Evolutionary conservation across 2,888 invertebrate species (phyloP).

Genomic region (Agrochola lychnidis): DNA sequence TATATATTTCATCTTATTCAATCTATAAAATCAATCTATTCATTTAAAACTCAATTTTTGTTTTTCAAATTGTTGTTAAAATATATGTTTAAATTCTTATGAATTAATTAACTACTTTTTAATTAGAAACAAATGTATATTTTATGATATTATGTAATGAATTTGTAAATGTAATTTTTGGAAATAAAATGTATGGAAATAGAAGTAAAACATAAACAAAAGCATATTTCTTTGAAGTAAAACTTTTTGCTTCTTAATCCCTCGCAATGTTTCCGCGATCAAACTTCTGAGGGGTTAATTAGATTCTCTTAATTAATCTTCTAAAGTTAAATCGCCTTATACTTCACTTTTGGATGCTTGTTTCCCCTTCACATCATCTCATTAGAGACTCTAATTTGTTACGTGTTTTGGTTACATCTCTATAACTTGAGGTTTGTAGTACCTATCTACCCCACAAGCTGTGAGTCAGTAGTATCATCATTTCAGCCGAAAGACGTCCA

Average conservation of each 20-base stretch:
- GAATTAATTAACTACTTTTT: no score
- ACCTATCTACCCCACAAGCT: background rate
- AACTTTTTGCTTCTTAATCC: background rate
- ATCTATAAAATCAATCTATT: no score
- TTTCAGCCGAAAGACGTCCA: no score
- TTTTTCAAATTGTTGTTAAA: no score
- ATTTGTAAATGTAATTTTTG: no score
- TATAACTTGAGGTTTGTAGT: background rate
- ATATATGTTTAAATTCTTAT: no score
- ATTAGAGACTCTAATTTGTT: constrained; percentile 5
- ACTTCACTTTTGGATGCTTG: background rate
- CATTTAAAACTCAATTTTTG: no score
- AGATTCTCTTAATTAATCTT: constrained; percentile 46
- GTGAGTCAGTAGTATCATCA: background rate
- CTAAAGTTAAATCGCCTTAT: constrained; percentile 31
- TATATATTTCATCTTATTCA: no score
- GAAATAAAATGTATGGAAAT: no score
- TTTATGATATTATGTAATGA: no score
- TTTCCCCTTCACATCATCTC: constrained; percentile 11
- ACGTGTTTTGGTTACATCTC: constrained; percentile 8
- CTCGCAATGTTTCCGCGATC: constrained; percentile 14
- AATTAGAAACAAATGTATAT: no score
- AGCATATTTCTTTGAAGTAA: background rate
- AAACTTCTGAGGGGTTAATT: constrained; percentile 45
- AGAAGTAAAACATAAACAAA: background rate